phyloP scores from a whole-genome alignment of 2,113 vertebrate genomes.

The Girardinichthys multiradiatus region DNA sequence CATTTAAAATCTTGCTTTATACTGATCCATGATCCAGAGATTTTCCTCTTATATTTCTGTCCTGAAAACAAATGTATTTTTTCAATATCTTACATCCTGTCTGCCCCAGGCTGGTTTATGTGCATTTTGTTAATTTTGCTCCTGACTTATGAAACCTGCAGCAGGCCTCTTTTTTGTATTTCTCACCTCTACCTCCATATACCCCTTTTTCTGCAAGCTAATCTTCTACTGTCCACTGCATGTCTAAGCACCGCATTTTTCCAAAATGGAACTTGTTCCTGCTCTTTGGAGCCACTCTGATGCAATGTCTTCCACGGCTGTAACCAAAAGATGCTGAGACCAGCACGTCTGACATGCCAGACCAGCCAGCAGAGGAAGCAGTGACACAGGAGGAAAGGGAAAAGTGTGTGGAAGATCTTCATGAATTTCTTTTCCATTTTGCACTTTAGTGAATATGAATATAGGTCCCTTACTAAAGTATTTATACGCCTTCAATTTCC shows the following conservation, averaged over 20 bases:
- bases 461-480: not conserved
- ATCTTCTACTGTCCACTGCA: conserved; percentile 11
- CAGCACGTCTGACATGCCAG: conserved; percentile 43
- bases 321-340: conserved; percentile 54
- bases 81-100: conserved; percentile 27
- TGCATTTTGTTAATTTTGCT: conserved; percentile 29
- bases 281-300: conserved; percentile 35
- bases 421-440: not conserved
- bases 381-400: conserved; percentile 4
- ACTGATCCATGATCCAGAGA: not conserved
- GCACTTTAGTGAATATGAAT: not conserved
- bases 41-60: conserved; percentile 27
- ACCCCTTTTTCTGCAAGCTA: conserved; percentile 3
- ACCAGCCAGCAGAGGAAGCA: conserved; percentile 20
- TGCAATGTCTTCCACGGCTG: conserved; percentile 17
- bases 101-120: conserved; percentile 18
- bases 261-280: conserved; percentile 22
- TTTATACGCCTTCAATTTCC: not conserved
- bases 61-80: not conserved
- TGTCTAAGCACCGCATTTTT: conserved; percentile 47
- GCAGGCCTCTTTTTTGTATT: conserved; percentile 29
- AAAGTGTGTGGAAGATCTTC: not conserved
- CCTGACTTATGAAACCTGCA: conserved; percentile 53
- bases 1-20: conserved; percentile 1
- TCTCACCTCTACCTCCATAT: not conserved